Conservation (phyloP, 2,888 invertebrate genomes). For the Gymnosoma rotundatum region DNA sequence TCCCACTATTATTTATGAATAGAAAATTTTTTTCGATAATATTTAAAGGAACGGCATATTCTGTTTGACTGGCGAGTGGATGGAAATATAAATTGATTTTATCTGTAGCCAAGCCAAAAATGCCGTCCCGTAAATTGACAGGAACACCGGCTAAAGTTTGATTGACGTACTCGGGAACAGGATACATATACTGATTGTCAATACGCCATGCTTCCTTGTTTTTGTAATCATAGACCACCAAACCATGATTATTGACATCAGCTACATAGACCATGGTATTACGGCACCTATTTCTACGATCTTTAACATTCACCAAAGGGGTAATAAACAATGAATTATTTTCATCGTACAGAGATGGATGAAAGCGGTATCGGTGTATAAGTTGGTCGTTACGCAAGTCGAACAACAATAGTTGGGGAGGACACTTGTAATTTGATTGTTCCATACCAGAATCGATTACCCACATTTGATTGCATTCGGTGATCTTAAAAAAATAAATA, state of each 20-base stretch:
- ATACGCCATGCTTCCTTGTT: constrained; percentile 84
- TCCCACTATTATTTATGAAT: constrained; percentile 79
- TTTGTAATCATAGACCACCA: constrained; percentile 85
- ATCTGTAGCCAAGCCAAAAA: constrained; percentile 84
- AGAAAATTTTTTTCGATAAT: constrained; percentile 84
- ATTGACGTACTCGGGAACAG: constrained; percentile 84
- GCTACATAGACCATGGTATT: constrained; percentile 86
- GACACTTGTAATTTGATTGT: constrained; percentile 84
- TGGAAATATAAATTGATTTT: constrained; percentile 84
- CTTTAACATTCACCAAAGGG: constrained; percentile 83
- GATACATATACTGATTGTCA: constrained; percentile 84
- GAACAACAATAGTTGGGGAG: constrained; percentile 89
- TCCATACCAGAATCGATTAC: constrained; percentile 85
- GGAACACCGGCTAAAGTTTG: constrained; percentile 84
- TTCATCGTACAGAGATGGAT: constrained; percentile 73
- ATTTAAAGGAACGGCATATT: constrained; percentile 84
- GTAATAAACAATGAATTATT: constrained; percentile 78
- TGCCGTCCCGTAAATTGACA: constrained; percentile 87
- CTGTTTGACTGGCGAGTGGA: constrained; percentile 85
- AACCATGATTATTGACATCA: constrained; percentile 84
- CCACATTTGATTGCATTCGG: constrained; percentile 86
- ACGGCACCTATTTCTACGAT: constrained; percentile 82
- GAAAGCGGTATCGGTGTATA: constrained; percentile 80
- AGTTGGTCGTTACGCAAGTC: constrained; percentile 85
- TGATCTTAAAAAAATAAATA: constrained; percentile 83